Base-by-base conservation (phyloP, 1,140 invertebrate genomes). In the Pseudachorutes palmiensis region DNA sequence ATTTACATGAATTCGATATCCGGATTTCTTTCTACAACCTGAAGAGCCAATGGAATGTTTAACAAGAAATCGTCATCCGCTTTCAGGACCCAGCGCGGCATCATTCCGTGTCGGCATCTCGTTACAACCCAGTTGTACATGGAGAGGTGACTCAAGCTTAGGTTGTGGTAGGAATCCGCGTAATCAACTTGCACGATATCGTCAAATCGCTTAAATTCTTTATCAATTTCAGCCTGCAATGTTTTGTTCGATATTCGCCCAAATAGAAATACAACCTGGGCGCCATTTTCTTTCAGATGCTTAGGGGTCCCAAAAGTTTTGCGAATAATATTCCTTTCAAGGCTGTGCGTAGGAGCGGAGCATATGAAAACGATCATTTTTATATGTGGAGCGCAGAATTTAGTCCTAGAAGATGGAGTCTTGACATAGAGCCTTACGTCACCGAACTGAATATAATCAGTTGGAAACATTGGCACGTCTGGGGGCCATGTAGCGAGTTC, bases 101-200 rank as follows among this genome's bases (percentile, higher is more conserved):
- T 45, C 36, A 19, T 19, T 19, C 9, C 36, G 9, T 19, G 9
- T 19, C 19, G 36, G 36, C 36, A 45, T 9, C 19, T 9, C 19
- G 36, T 45, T 19, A 45, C 36, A 9, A 45, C 36, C 36, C 36
- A 45, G 36, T 45, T 45, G 36, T 45, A 45, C 36, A 45, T 45
- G 36, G 36, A 45, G 36, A 45, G 36, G 36, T 45, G 36, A 19
- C 36, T 45, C 36, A 45, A 45, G 36, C 9, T 45, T 19, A 45
- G 19, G 19, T 45, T 45, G 36, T 45, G 36, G 19, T 45, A 45
- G 31, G 28, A 26, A 49, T 64, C 28, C 28, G 1, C 33, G 48
- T 30, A 51, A 67, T 85, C 83, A 1, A 87, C 89, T 19, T 85
- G 81, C 70, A 91, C 84, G 12, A 91, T 78, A 78, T 92, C 89